phyloP scores from a whole-genome alignment of 2,113 vertebrate genomes.

The Panthera uncia region DNA sequence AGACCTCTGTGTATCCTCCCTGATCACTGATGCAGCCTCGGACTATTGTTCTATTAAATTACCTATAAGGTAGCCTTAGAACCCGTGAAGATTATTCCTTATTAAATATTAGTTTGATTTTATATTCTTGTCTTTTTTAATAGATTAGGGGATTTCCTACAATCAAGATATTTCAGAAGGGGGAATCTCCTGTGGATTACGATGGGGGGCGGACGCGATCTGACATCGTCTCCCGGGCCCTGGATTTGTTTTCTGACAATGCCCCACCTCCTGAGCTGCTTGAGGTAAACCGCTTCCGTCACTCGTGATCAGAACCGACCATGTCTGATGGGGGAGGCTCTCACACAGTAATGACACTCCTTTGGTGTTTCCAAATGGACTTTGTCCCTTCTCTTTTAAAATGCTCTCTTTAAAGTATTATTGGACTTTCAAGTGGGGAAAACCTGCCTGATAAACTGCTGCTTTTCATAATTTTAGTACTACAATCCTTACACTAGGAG shows the following conservation, averaged over 20 bases:
- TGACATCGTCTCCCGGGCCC: slow-evolving; percentile 90
- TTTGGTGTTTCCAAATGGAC: background rate
- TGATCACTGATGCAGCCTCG: too few relatives aligned
- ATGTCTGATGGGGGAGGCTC: accelerated
- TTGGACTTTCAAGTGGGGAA: background rate
- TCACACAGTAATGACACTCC: too few relatives aligned
- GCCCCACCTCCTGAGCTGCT: slow-evolving; percentile 91
- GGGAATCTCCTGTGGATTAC: slow-evolving; percentile 94
- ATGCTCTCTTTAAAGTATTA: background rate
- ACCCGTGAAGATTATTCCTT: background rate
- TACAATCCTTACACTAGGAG: background rate
- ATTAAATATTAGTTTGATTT: background rate
- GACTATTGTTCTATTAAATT: background rate
- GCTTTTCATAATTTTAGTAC: background rate
- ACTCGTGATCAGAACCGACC: accelerated
- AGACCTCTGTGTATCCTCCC: background rate
- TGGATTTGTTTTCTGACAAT: slow-evolving; percentile 96
- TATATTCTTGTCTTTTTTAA: slow-evolving; percentile 27
- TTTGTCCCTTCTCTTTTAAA: background rate
- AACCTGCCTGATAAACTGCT: background rate
- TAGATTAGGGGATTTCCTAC: slow-evolving; percentile 97
- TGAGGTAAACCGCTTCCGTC: slow-evolving; percentile 85
- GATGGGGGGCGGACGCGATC: slow-evolving; percentile 92
- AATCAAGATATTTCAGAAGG: slow-evolving; percentile 98
- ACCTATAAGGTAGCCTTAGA: background rate